phyloP scores from a whole-genome alignment of 2,888 invertebrate species.

The Pristionchus fissidentatus region DNA sequence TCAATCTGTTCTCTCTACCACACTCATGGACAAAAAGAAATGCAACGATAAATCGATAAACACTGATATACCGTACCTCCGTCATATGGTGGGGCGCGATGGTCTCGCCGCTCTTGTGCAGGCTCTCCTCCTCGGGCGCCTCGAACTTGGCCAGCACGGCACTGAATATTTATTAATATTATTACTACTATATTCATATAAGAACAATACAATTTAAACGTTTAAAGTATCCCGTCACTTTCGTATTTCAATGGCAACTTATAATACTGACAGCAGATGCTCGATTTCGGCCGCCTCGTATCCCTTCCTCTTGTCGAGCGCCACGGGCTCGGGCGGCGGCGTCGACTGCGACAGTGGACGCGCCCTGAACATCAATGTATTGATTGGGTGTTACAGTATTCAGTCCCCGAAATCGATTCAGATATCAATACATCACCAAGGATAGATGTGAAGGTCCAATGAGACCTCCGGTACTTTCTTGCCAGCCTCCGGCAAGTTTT shows the following conservation, averaged over 20 bases:
- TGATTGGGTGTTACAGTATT: background rate
- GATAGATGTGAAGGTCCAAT: no score
- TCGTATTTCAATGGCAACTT: background rate
- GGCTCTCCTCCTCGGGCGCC: constrained; percentile 24
- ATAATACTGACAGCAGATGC: background rate
- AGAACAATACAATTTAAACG: background rate
- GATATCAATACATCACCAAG: background rate
- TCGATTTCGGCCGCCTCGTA: constrained; percentile 20
- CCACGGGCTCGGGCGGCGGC: background rate
- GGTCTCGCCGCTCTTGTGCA: background rate
- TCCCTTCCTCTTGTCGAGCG: constrained; percentile 13
- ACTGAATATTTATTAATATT: background rate
- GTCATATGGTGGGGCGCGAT: constrained; percentile 8
- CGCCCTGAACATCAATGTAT: background rate
- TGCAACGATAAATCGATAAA: background rate
- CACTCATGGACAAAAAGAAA: no score
- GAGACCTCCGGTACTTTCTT: no score
- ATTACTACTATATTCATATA: background rate
- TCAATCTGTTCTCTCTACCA: background rate
- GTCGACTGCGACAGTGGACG: constrained; percentile 13
- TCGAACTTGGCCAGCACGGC: constrained; percentile 41
- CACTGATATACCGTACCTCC: constrained; percentile 5
- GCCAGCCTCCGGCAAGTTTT: no score
- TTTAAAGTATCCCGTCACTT: background rate
- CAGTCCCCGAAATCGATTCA: background rate